Evolutionary conservation across 2,888 invertebrate species (phyloP).

Genomic region (Anaspis maculata): DNA sequence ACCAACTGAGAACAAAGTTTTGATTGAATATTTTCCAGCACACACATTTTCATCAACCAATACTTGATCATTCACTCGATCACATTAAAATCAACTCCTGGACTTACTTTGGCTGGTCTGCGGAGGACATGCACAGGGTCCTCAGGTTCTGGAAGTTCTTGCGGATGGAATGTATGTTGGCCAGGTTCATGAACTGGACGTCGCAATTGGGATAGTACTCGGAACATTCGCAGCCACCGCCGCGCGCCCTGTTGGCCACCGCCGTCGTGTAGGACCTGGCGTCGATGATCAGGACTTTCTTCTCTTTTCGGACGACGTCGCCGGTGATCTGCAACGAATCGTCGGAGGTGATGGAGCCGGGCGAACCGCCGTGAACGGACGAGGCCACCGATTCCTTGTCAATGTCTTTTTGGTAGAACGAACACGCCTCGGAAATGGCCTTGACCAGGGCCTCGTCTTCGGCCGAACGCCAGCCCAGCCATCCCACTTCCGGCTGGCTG

Average conservation of each 20-base stretch:
- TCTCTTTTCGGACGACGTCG: slow-evolving; percentile 25
- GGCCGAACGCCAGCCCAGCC: slow-evolving; percentile 85
- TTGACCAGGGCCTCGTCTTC: slow-evolving; percentile 86
- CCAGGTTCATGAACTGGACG: slow-evolving; percentile 94
- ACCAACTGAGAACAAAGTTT: slow-evolving; percentile 75
- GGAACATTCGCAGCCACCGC: slow-evolving; percentile 93
- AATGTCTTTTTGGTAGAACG: slow-evolving; percentile 52
- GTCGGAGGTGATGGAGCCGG: slow-evolving; percentile 33
- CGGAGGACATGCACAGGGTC: slow-evolving; percentile 65
- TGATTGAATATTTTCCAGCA: slow-evolving; percentile 2
- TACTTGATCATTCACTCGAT: background rate
- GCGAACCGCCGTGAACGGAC: slow-evolving; percentile 28
- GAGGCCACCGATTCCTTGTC: slow-evolving; percentile 18
- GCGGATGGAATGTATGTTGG: slow-evolving; percentile 94
- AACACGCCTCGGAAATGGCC: slow-evolving; percentile 73
- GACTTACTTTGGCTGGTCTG: slow-evolving; percentile 70
- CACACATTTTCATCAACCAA: too few relatives aligned
- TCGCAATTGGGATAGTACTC: slow-evolving; percentile 94
- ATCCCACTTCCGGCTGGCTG: slow-evolving; percentile 93
- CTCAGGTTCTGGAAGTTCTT: slow-evolving; percentile 86
- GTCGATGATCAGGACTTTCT: slow-evolving; percentile 77
- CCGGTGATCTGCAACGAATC: slow-evolving; percentile 31
- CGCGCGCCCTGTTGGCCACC: slow-evolving; percentile 91
- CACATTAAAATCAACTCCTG: background rate
- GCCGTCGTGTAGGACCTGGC: slow-evolving; percentile 95